Evolutionary conservation across 2,797 vertebrate species (phyloP), one percentile per base, ranked within the genome.

Genomic region (Catharus ustulatus): DNA sequence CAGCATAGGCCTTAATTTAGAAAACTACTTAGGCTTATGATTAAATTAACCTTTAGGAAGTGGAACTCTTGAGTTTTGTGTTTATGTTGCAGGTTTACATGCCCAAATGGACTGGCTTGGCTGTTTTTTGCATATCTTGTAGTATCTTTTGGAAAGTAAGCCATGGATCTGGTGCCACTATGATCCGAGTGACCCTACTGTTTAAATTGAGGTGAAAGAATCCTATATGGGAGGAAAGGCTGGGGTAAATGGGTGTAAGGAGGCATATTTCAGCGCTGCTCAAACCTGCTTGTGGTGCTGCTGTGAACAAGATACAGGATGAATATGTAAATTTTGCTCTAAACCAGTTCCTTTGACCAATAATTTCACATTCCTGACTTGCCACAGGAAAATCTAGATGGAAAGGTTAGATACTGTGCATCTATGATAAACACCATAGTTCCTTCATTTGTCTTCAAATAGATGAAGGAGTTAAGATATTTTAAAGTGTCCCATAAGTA

Each of bases 401-500:
- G 77, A 59, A 59, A 34, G 15, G 46, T 48, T 57, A 49, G 24
- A 5, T 75, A 40, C 30, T 57, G 32, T 13, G 45, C 42, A 71
- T 32, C 38, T 45, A 0, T 49, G 38, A 23, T 54, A 34, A 67
- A 27, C 38, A 51, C 59, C 38, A 29, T 10, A 8, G 59, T 24
- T 78, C 32, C 32, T 88, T 51, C 27, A 26, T 88, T 34, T 64
- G 9, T 72, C 80, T 85, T 55, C 40, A 66, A 72, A 48, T 23
- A 71, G 49, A 24, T 76, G 8, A 48, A 89, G 73, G 46, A 46
- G 20, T 69, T 69, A 51, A 1, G 29, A 20, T 84, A 48, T 86
- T 93, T 89, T 71, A 43, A 90, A 92, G 62, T 49, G 46, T 71
- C 67, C 75, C 51, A 15, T 93, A 87, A 91, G 36, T 61, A 85